Evolutionary conservation across 2,888 invertebrate genomes (phyloP), one percentile per base, ranked within the genome.

Genomic region (Melolontha melolontha): DNA sequence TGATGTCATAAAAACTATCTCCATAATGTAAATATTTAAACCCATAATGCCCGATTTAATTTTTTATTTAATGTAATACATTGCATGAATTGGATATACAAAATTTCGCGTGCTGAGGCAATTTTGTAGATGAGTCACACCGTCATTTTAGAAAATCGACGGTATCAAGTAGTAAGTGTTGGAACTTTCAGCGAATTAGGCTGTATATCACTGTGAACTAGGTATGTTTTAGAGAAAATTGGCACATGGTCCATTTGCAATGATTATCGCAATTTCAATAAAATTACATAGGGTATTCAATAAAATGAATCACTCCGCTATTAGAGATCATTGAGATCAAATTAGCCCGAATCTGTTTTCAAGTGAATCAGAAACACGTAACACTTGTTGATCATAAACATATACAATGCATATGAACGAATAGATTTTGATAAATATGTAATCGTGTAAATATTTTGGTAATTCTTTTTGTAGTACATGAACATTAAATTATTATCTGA

Each of bases 1-100:
- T 44, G 44, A 59, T 54, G 59, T 59, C 59, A 44, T 59, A 59
- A 47, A 59, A 29, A 44, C 44, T 59, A 59, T 59, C 29, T 59
- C 29, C 44, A 8, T 44, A 44, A 40, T 40, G 44, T 59, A 59
- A 59, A 59, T 59, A 59, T 59, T 59, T 59, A 59, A 59, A 14
- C 14, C 10, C 7, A 1, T 16, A 44, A 44, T 29, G 29, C 29
- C 27, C 42, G 44, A 59, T 59, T 59, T 17, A 44, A 44, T 14
- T 27, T 27, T 59, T 44, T 44, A 47, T 47, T 47, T 17, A 4
- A 8, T 14, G 17, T 17, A 14, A 47, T 14, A 40, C 54, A 54
- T 40, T 54, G 54, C 40, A 54, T 40, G 54, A 54, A 54, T 54
- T 34, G 40, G 40, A 39, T 54, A 54, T 54, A 54, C 54, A 54